Percentiles rank a stretch among this genome's conserved stretches.
These are phyloP conservation scores for Saccostrea glomerata DNA, from an alignment of 1,140 invertebrate species.

Conservation along the genomic window DNA sequence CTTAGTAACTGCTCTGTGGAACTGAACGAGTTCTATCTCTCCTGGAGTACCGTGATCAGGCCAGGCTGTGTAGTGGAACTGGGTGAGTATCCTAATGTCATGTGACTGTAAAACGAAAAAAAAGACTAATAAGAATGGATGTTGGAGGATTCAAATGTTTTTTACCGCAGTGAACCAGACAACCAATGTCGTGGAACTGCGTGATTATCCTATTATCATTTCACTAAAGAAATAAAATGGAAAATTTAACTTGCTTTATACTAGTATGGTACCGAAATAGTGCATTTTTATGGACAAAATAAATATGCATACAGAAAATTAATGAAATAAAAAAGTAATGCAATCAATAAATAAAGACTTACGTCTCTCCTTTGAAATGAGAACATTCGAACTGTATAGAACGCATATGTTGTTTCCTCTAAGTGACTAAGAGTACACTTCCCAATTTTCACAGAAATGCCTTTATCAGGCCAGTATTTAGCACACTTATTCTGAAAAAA, in stretches of 20 bases:
- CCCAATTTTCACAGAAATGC: neutral
- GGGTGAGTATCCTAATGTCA: slow-evolving; percentile 73
- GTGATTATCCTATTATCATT: too few relatives aligned
- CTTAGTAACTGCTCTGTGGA: slow-evolving; percentile 6
- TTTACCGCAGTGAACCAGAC: too few relatives aligned
- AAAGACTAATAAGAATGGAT: too few relatives aligned
- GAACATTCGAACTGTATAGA: neutral
- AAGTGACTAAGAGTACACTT: neutral
- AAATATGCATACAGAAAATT: too few relatives aligned
- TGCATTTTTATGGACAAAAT: neutral
- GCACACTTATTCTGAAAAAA: neutral
- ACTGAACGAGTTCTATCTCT: slow-evolving; percentile 51
- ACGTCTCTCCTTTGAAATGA: neutral
- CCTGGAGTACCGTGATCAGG: slow-evolving; percentile 97
- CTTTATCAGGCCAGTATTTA: neutral
- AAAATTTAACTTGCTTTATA: too few relatives aligned
- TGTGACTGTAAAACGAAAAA: too few relatives aligned
- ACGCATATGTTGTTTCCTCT: neutral
- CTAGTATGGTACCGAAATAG: neutral
- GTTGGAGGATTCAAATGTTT: too few relatives aligned
- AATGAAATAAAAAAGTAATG: neutral
- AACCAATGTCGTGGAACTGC: too few relatives aligned
- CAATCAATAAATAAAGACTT: too few relatives aligned
- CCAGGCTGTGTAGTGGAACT: slow-evolving; percentile 98
- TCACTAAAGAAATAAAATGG: too few relatives aligned